Base-by-base conservation (phyloP, 2,113 vertebrate species). In the Cyprichromis sp. region DNA sequence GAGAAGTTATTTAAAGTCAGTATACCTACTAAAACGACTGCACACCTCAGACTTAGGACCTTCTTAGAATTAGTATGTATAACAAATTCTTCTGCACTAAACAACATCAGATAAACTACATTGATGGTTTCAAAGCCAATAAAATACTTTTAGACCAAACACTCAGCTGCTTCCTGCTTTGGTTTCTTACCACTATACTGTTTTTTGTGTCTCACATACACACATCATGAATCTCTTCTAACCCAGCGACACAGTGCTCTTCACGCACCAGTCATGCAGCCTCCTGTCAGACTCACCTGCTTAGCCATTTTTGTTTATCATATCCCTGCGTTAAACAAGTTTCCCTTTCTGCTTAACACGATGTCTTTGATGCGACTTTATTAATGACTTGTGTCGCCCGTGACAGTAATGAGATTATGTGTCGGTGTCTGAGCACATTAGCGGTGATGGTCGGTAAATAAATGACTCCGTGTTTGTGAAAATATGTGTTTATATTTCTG, bases 401-500 rank as follows among this genome's bases (percentile, higher is more conserved):
- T 82, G 82, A 85, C 54, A 42, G 80, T 31, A 47, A 86, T 47
- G 78, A 42, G 29, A 11, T 21, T 54, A n/a, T 42, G 54, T 71
- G 81, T 86, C 24, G 1, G 38, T 79, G 82, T 87, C 81, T 45
- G 45, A 36, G 71, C n/a, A 66, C 38, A 86, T 87, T 90, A 88
- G 82, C n/a, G 0, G 78, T 19, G 84, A 87, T 42, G 11, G 19
- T 42, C 4, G 10, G 54, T 55, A 80, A 50, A 53, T 79, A 83
- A 84, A 81, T 12, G 61, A 63, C 16, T 86, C 73, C 36, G 6
- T 87, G 90, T 92, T 82, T 81, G 82, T 87, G 59, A 85, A 89
- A 90, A 80, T 85, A 68, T 26, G 81, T 80, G 47, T 86, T 90
- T 85, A 85, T 53, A 68, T 86, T 90, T 86, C 63, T 40, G 50